Evolutionary conservation across 2,797 vertebrate genomes (phyloP), one percentile per base, ranked within the genome.

Genomic region (Chromobotia macracanthus): DNA sequence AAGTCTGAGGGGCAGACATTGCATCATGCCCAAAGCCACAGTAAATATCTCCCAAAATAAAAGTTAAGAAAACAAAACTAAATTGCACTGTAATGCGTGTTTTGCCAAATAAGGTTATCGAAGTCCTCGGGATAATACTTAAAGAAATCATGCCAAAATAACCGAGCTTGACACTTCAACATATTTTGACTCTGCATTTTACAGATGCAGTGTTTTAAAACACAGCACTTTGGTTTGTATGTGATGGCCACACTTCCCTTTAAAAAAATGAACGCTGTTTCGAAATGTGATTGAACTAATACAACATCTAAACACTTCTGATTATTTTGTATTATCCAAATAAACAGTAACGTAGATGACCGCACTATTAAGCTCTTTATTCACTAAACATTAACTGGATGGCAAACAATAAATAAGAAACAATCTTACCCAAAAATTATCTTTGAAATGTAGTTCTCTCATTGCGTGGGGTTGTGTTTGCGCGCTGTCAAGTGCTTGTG

Each of bases 371-470:
- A 5, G 38, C 38, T 38, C 38, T 23, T 8, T 6, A 9, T 35
- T 48, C 0, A 21, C 19, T 25, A 73, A 28, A 13, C n/a, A 56
- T 38, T 44, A 1, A 68, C 5, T 8, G 2, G 5, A 5, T 41
- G 28, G 5, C 3, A 12, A 53, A 28, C n/a, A n/a, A n/a, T n/a
- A n/a, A 23, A 38, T 41, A 5, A 19, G 2, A 16, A 71, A 44
- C 41, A 77, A 28, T 16, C 94, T 91, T 82, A 95, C 94, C 94
- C 94, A 95, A 86, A 95, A 95, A 86, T 87, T 91, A 51, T 95
- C 94, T 56, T 93, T 94, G 41, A 94, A 95, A 78, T 91, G 93
- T 15, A 91, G 84, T 35, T 91, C 91, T 80, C 88, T 93, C 94
- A 95, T 95, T 2, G 0, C 78, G 73, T 63, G 53, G 25, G 38